Percentiles rank a stretch among this genome's conserved stretches.
Conservation (phyloP, 2,797 vertebrate species). For the Artibeus jamaicensis region DNA sequence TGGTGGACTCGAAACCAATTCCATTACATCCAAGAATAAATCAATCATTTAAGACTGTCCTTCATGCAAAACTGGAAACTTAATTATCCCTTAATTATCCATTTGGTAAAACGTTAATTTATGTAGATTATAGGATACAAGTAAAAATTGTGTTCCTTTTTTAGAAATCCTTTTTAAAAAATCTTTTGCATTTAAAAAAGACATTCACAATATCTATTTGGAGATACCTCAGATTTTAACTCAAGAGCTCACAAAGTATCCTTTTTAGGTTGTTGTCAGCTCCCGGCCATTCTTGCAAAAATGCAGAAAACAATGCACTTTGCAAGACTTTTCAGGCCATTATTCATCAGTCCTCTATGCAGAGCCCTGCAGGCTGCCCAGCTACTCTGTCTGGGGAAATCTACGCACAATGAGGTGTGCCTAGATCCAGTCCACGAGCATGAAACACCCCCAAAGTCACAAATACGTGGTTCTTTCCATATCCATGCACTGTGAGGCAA, state of each 20-base stretch:
- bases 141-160: not conserved
- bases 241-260: not conserved
- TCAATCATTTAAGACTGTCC: not conserved
- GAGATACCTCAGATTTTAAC: not conserved
- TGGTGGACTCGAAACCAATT: not conserved
- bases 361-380: accelerated
- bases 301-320: not conserved
- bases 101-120: not conserved
- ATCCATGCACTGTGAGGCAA: not conserved
- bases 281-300: not conserved
- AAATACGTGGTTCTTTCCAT: not conserved
- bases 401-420: accelerated
- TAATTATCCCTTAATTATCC: not conserved
- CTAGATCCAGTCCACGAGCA: no score
- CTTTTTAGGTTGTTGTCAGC: not conserved
- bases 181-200: not conserved
- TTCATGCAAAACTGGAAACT: not conserved
- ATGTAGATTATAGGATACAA: not conserved
- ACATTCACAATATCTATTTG: not conserved
- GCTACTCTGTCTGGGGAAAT: not conserved
- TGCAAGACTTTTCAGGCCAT: not conserved
- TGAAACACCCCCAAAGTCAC: not conserved
- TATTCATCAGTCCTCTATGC: not conserved
- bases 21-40: not conserved
- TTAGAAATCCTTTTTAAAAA: not conserved